Evolutionary conservation across 2,888 invertebrate genomes (phyloP).

Genomic region (Sceliomorpha sp.): DNA sequence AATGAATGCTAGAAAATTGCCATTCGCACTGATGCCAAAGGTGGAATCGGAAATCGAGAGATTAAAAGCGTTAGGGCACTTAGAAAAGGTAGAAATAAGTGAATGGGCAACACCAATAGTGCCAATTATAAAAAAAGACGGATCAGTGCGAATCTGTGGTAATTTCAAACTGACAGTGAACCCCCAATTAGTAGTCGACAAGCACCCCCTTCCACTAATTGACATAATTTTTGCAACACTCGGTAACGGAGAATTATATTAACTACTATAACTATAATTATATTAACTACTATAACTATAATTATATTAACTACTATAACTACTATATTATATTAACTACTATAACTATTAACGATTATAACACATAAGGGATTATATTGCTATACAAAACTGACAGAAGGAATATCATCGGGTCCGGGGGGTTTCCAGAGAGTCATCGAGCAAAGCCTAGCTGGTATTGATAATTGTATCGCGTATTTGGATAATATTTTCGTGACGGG

Average conservation of each 20-base stretch:
- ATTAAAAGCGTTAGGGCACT: constrained; percentile 48
- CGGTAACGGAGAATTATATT: constrained; percentile 52
- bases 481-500: constrained; percentile 22
- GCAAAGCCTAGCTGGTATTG: constrained; percentile 2
- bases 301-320: constrained; percentile 15
- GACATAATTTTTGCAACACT: constrained; percentile 45
- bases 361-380: too few species aligned
- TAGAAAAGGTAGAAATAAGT: constrained; percentile 54
- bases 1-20: too few species aligned
- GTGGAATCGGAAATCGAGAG: constrained; percentile 57
- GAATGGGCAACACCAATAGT: constrained; percentile 73
- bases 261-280: too few species aligned
- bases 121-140: constrained; percentile 69
- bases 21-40: constrained; percentile 32
- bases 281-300: too few species aligned
- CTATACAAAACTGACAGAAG: too few species aligned
- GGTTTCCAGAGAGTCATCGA: constrained; percentile 18
- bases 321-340: constrained; percentile 16
- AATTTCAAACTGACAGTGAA: constrained; percentile 71
- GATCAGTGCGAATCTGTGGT: constrained; percentile 67
- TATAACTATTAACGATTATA: too few species aligned
- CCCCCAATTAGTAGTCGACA: constrained; percentile 58
- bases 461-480: neutral
- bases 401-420: constrained; percentile 1
- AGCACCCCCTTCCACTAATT: constrained; percentile 53